Evolutionary conservation across 1,140 invertebrate genomes (phyloP).

Genomic region (Glossosoma conforme): DNA sequence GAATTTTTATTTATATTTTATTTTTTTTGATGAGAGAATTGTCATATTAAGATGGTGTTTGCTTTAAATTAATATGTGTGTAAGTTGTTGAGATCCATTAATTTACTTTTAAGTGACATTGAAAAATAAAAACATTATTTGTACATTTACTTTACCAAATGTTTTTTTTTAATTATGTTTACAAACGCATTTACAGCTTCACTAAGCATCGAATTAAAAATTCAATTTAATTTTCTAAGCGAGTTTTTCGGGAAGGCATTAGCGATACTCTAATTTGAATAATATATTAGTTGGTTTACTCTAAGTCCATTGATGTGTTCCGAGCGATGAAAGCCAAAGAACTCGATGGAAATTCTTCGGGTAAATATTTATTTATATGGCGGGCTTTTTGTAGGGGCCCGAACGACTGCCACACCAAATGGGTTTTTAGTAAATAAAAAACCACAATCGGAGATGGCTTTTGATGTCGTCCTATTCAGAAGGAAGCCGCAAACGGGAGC

Average conservation of each 20-base stretch:
- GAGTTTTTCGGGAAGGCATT: background rate
- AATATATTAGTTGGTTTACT: background rate
- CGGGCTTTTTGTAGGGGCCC: background rate
- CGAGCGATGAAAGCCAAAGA: background rate
- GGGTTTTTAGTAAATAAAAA: constrained; percentile 1
- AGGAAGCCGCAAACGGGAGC: background rate
- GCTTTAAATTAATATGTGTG: too few species aligned
- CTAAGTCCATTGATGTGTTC: background rate
- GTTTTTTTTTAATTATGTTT: too few species aligned
- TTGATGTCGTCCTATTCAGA: constrained; percentile 6
- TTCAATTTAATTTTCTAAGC: too few species aligned
- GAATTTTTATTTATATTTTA: too few species aligned
- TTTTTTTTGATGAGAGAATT: too few species aligned
- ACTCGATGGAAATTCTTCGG: background rate
- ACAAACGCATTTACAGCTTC: too few species aligned
- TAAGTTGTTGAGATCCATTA: too few species aligned
- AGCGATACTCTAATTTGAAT: background rate
- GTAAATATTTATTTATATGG: background rate
- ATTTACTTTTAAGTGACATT: too few species aligned
- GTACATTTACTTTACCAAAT: too few species aligned
- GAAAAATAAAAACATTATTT: too few species aligned
- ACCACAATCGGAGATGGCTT: background rate
- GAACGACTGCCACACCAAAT: background rate
- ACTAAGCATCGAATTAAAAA: too few species aligned
- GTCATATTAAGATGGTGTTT: too few species aligned